Conservation (phyloP, 2,113 vertebrate genomes). For the Peromyscus leucopus region DNA sequence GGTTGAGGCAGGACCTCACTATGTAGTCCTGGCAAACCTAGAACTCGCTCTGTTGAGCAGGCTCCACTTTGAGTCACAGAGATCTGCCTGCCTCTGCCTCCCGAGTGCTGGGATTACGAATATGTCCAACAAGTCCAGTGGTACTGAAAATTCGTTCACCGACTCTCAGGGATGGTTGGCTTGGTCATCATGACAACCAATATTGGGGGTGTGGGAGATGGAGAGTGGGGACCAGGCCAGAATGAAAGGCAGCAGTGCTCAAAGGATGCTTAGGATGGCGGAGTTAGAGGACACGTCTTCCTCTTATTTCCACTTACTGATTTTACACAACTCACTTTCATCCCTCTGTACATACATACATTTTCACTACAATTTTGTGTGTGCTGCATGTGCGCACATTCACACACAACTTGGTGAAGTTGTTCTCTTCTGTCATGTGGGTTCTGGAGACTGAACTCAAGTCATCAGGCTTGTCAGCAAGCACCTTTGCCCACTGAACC, state of each 20-base stretch:
- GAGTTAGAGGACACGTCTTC: background rate
- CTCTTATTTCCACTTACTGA: conserved; percentile 24
- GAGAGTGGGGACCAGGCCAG: background rate
- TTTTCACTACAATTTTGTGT: background rate
- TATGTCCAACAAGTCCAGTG: background rate
- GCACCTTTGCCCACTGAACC: background rate
- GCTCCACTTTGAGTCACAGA: background rate
- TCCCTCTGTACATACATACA: background rate
- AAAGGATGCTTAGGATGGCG: background rate
- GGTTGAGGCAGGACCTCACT: background rate
- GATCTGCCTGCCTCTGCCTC: background rate
- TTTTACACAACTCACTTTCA: conserved; percentile 32
- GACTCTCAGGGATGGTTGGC: background rate
- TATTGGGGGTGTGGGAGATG: background rate
- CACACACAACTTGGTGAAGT: background rate
- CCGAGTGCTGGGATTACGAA: background rate
- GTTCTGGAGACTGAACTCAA: background rate
- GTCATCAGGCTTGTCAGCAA: background rate
- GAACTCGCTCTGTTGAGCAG: background rate
- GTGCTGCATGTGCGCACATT: background rate
- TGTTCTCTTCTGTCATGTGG: background rate
- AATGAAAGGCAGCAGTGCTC: background rate
- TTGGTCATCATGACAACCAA: background rate
- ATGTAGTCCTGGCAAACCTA: no score
- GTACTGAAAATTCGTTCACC: background rate